Percentiles rank a stretch among this genome's conserved stretches.
Conservation (phyloP, 2,113 vertebrate species). For the Actenoides lindsayi region DNA sequence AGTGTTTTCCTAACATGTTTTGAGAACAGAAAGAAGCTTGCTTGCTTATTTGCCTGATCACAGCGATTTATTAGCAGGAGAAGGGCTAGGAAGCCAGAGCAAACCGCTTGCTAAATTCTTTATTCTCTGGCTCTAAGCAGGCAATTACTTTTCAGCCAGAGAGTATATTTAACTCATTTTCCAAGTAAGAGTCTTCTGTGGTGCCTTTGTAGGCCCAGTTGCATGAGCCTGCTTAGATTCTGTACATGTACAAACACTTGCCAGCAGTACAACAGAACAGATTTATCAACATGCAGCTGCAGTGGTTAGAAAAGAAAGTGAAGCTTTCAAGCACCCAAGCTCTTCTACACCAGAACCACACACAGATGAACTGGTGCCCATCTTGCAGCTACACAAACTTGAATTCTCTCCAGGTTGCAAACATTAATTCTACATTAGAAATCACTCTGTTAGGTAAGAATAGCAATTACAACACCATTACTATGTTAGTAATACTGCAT, state of each 20-base stretch:
- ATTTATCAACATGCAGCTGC: constrained; percentile 22
- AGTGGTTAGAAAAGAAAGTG: background rate
- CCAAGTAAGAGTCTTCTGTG: background rate
- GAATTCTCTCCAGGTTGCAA: background rate
- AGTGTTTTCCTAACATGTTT: background rate
- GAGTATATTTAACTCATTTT: constrained; percentile 28
- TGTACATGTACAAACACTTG: background rate
- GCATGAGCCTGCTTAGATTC: background rate
- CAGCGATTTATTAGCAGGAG: background rate
- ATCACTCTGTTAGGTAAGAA: background rate
- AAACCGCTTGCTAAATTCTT: constrained; percentile 32
- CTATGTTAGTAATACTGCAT: background rate
- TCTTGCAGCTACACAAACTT: background rate
- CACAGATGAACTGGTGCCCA: fast-evolving
- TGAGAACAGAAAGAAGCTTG: background rate
- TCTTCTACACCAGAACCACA: background rate
- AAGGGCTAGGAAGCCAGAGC: background rate
- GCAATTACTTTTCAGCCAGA: constrained; percentile 32
- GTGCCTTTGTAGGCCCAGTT: background rate
- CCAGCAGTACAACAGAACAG: background rate
- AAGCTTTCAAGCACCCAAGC: constrained; percentile 15
- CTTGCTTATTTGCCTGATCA: constrained; percentile 19
- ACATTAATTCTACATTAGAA: background rate
- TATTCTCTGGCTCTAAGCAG: constrained; percentile 23
- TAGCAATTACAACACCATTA: background rate